phyloP scores from a whole-genome alignment of 1,140 invertebrate species.

The Drosophila funebris region DNA sequence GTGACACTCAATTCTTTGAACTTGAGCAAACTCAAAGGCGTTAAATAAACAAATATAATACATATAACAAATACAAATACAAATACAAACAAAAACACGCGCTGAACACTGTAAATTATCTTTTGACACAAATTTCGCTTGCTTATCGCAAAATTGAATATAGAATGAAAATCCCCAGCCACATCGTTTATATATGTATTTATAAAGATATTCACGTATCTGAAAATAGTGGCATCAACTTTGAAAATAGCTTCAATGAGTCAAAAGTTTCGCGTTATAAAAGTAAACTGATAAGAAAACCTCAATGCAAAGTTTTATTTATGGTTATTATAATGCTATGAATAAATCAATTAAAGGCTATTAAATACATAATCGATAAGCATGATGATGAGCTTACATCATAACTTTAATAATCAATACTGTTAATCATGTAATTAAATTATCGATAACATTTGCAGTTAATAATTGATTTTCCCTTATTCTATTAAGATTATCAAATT shows the following conservation, averaged over 20 bases:
- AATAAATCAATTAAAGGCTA: too few species aligned
- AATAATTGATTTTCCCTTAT: too few species aligned
- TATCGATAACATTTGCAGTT: too few species aligned
- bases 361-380: too few species aligned
- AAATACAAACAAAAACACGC: constrained; percentile 20
- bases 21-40: constrained; percentile 28
- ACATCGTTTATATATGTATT: neutral
- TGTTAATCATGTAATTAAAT: too few species aligned
- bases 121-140: constrained; percentile 66
- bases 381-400: too few species aligned
- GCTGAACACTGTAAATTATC: constrained; percentile 48
- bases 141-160: constrained; percentile 53
- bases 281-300: constrained; percentile 44
- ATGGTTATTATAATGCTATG: neutral
- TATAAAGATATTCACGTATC: neutral
- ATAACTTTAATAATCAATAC: too few species aligned
- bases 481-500: too few species aligned
- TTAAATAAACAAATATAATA: constrained; percentile 19
- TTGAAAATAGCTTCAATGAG: constrained; percentile 68
- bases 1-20: constrained; percentile 18
- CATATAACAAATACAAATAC: constrained; percentile 20
- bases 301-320: neutral
- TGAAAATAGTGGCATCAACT: constrained; percentile 49
- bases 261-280: constrained; percentile 41
- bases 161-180: constrained; percentile 9